Conservation (phyloP, 2,888 invertebrate species). For the Drosophila leonis region DNA sequence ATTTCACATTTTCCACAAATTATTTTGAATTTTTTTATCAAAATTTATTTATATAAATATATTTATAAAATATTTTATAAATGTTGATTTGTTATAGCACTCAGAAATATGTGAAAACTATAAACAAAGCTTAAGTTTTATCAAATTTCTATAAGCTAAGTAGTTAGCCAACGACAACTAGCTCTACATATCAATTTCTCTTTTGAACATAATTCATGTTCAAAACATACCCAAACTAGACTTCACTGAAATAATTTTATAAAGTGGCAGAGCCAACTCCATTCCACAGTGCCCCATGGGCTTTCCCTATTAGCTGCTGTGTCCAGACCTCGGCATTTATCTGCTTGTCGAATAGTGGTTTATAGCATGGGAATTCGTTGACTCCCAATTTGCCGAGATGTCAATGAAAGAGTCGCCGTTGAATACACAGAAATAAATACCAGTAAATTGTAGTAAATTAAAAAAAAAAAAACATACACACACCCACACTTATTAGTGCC, state of each 20-base stretch:
- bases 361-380: slow-evolving; percentile 25
- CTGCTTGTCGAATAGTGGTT: slow-evolving; percentile 45
- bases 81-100: neutral
- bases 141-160: neutral
- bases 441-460: slow-evolving; percentile 23
- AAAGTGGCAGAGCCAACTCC: neutral
- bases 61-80: neutral
- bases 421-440: slow-evolving; percentile 16
- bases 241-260: neutral
- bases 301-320: slow-evolving; percentile 33
- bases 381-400: slow-evolving; percentile 16
- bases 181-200: neutral
- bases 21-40: too few species aligned
- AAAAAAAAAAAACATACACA: neutral
- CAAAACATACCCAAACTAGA: neutral
- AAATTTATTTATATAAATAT: too few species aligned
- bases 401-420: slow-evolving; percentile 26
- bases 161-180: neutral
- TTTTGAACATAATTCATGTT: neutral
- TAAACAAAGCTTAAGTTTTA: neutral
- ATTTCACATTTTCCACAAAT: neutral
- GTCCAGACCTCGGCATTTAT: slow-evolving; percentile 35
- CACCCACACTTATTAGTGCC: slow-evolving; percentile 10
- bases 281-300: slow-evolving; percentile 36
- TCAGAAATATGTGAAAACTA: too few species aligned